Evolutionary conservation across 2,797 vertebrate species (phyloP), one percentile per base, ranked within the genome.

Genomic region (Scyliorhinus canicula): DNA sequence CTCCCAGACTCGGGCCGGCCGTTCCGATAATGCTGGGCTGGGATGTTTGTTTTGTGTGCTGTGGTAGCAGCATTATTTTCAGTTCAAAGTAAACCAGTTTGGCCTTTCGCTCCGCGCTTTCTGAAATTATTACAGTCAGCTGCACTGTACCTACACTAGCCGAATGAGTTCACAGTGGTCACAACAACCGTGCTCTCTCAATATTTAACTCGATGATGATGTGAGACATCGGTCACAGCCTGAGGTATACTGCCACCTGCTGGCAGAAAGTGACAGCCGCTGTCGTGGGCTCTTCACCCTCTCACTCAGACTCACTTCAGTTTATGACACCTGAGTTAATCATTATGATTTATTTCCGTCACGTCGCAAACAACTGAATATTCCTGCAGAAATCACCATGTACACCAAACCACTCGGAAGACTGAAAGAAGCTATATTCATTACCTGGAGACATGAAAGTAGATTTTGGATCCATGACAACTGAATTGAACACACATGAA

Each of bases 241-340:
- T 63, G 88, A 44, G n/a, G 35, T 65, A 65, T 91, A 91, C 88
- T 91, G 88, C 57, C 88, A 91, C 40, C 88, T 91, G 57, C 88
- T 91, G 88, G 60, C 57, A 26, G 44, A 21, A 40, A 44, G 19
- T 82, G 57, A 44, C n/a, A 65, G 57, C n/a, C 26, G 55, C 86
- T 63, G 28, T 19, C 60, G 57, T n/a, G 52, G 31, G 35, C 6
- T 16, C 12, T 31, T 88, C 55, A 40, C 55, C 3, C 1, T 19
- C 28, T 26, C 21, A 40, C 24, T 82, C 79, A 82, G 44, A 44
- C 24, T 82, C 79, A 82, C 40, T 47, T n/a, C n/a, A 74, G 2
- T 74, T n/a, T 74, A 35, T 35, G 71, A n/a, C 31, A 31, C 4
- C 31, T 74, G 31, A 35, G 24, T 82, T 4, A 47, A 82, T 82